These are phyloP conservation scores for Epinephelus lanceolatus DNA, from an alignment of 2,113 vertebrate genomes.

Conservation along the genomic window DNA sequence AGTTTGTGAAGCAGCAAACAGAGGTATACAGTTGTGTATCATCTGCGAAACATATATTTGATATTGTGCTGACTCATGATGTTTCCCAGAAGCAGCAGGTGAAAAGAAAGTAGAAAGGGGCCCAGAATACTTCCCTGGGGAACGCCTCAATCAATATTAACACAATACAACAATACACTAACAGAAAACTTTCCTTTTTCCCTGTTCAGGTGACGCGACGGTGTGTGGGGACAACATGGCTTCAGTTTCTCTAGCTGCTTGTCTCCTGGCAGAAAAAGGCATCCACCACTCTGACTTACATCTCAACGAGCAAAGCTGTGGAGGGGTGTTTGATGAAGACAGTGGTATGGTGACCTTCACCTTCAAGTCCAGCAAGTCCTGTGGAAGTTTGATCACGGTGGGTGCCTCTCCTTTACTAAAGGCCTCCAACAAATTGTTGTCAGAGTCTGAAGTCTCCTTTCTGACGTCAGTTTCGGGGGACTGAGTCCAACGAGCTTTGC, in stretches of 20 bases:
- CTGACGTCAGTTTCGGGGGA: not conserved
- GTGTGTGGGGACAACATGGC: not conserved
- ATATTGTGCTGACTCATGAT: not conserved
- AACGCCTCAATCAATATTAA: not conserved
- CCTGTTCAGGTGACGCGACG: not conserved
- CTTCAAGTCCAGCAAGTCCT: not conserved
- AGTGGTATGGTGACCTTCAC: slow-evolving; percentile 23
- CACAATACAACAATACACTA: too few relatives aligned
- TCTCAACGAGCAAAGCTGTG: slow-evolving; percentile 7
- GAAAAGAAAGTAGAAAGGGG: not conserved
- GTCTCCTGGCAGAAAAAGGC: slow-evolving; percentile 8
- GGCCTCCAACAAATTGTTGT: not conserved
- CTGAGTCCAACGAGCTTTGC: too few relatives aligned
- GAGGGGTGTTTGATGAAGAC: not conserved
- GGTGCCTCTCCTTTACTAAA: not conserved
- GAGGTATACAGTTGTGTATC: too few relatives aligned
- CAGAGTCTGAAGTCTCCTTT: not conserved
- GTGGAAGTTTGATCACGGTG: slow-evolving; percentile 5
- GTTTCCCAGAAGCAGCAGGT: too few relatives aligned
- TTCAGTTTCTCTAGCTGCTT: not conserved
- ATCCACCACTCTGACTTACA: not conserved
- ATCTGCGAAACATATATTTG: not conserved
- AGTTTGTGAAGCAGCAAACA: too few relatives aligned
- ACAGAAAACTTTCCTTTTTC: not conserved
- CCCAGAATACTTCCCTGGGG: not conserved